Evolutionary conservation across 2,113 vertebrate genomes (phyloP).

Genomic region (Vombatus ursinus): DNA sequence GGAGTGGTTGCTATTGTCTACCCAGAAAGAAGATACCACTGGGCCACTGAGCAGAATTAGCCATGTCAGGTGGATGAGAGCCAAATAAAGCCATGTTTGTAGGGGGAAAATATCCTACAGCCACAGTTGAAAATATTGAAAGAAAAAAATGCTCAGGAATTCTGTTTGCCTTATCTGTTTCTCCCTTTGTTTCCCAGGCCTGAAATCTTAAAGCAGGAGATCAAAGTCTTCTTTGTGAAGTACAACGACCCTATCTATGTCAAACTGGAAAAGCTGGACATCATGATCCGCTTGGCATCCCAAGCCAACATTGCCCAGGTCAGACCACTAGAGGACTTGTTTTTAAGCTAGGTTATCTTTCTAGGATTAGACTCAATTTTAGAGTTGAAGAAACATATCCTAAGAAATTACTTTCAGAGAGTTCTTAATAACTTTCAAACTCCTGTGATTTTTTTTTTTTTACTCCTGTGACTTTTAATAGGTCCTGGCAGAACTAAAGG

Average conservation of each 20-base stretch:
- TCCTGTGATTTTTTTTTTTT: constrained; percentile 36
- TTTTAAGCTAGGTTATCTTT: constrained; percentile 17
- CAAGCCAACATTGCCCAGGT: constrained; percentile 99
- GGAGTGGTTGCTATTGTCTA: background rate
- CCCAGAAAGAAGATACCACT: constrained; percentile 30
- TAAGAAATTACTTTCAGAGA: background rate
- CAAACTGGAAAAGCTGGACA: constrained; percentile 98
- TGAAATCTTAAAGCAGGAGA: constrained; percentile 99
- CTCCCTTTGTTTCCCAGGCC: constrained; percentile 85
- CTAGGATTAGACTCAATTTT: background rate
- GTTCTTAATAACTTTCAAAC: constrained; percentile 22
- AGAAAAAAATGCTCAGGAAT: background rate
- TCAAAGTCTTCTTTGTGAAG: constrained; percentile 99
- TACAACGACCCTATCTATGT: constrained; percentile 99
- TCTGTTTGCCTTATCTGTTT: background rate
- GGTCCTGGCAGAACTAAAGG: constrained; percentile 98
- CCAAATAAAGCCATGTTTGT: background rate
- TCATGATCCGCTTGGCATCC: constrained; percentile 99
- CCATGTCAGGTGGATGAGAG: background rate
- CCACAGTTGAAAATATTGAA: background rate
- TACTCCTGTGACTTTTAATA: no score
- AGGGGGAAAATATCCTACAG: background rate
- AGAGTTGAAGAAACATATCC: constrained; percentile 23
- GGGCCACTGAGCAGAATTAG: background rate
- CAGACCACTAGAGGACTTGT: constrained; percentile 60